Evolutionary conservation across 2,888 invertebrate species (phyloP).

Genomic region (Carpatolechia fugitivella): DNA sequence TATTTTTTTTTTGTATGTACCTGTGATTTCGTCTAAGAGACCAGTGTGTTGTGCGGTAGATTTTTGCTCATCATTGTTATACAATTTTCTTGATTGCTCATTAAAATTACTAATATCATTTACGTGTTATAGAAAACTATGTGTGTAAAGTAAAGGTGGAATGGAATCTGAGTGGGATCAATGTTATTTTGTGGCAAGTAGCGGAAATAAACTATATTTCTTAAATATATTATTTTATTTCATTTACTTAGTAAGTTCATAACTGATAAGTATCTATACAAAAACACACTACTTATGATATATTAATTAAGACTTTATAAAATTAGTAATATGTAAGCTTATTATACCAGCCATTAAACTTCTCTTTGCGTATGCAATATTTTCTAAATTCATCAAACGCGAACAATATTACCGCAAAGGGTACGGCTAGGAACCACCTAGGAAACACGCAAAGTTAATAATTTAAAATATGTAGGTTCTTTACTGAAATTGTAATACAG

Average conservation of each 20-base stretch:
- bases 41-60: conserved; percentile 27
- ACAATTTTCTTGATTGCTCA: conserved; percentile 37
- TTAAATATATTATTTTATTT: conserved; percentile 23
- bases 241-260: neutral
- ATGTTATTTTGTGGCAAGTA: conserved; percentile 24
- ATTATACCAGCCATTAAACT: conserved; percentile 63
- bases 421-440: conserved; percentile 87
- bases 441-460: conserved; percentile 3
- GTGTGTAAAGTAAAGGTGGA: too few relatives aligned
- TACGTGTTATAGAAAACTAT: neutral
- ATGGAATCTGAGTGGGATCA: conserved; percentile 29
- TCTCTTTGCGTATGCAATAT: conserved; percentile 78
- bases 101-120: conserved; percentile 30
- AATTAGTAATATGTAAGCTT: conserved; percentile 52
- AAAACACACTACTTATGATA: too few relatives aligned
- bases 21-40: conserved; percentile 15
- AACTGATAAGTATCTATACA: neutral
- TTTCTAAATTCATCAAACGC: conserved; percentile 86
- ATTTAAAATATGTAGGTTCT: too few relatives aligned
- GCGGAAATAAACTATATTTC: conserved; percentile 25
- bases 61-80: conserved; percentile 26
- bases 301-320: too few relatives aligned
- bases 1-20: neutral
- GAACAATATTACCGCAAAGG: conserved; percentile 85
- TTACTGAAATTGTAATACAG: too few relatives aligned